phyloP scores from a whole-genome alignment of 2,797 vertebrate species.

The Diceros bicornis region DNA sequence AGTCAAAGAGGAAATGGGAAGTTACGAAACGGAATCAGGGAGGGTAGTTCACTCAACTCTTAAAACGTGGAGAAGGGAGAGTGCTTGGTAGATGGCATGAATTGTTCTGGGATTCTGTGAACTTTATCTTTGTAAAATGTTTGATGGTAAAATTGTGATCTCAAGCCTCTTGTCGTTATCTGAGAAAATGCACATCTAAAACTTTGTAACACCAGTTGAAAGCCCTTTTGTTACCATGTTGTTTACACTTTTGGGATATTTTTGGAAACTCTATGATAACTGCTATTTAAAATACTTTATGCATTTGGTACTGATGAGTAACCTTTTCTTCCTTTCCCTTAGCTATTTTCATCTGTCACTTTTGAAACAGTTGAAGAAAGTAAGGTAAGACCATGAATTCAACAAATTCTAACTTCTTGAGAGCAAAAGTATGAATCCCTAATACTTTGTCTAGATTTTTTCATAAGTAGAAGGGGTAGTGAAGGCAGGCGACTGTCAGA shows the following conservation, averaged over 20 bases:
- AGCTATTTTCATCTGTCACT: conserved; percentile 96
- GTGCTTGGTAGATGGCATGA: background rate
- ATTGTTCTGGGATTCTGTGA: background rate
- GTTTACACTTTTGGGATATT: background rate
- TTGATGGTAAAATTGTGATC: background rate
- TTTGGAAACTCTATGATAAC: background rate
- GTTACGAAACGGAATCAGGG: background rate
- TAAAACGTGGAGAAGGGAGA: background rate
- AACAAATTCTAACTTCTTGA: conserved; percentile 32
- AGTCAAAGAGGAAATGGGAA: background rate
- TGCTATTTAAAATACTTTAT: background rate
- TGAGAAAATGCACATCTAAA: conserved; percentile 1
- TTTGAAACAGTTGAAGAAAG: conserved; percentile 95
- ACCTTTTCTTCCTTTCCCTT: conserved; percentile 73
- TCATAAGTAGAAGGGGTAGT: background rate
- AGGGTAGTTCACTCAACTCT: background rate
- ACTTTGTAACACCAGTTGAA: background rate
- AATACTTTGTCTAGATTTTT: background rate
- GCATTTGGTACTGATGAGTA: conserved; percentile 42
- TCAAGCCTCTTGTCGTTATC: background rate
- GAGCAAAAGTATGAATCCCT: background rate
- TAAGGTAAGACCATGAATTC: conserved; percentile 91
- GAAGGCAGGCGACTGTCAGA: background rate
- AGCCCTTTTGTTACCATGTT: background rate
- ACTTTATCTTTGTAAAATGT: background rate